Base-by-base conservation (phyloP, 2,113 vertebrate genomes). In the Trinectes maculatus region DNA sequence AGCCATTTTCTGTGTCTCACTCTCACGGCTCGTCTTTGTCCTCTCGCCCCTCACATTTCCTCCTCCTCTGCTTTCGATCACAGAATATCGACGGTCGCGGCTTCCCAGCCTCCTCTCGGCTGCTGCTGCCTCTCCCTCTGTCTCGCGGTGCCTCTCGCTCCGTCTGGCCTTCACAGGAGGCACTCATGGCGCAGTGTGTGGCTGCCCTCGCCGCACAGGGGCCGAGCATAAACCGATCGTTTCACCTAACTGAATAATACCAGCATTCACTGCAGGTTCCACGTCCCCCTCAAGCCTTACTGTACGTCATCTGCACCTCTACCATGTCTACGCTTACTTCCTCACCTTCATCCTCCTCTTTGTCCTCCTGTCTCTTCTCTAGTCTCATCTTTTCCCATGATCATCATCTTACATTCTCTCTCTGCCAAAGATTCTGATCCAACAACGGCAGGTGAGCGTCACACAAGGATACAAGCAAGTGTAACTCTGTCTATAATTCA, bases 151-250 rank as follows among this genome's bases (percentile, higher is more conserved):
- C 52, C n/a, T 55, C 39, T 49, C 15, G 0, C 56, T 26, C 25
- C 55, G 72, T 77, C 67, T 42, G 64, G 77, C 83, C 84, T 77
- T 82, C 71, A 60, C 68, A 12, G 84, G 88, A 83, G 83, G 77
- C 82, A 85, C 78, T 89, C 74, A 78, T 8, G 63, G 79, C 83
- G 9, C 85, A 86, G 88, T 83, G 79, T 87, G 85, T 66, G 74
- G 66, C 82, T 71, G 78, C 78, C 73, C 72, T 79, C 73, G n/a
- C 78, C 29, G 28, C 75, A 71, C 67, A 58, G 74, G 80, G 63
- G 77, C 75, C 61, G 26, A 54, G 70, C 63, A 65, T 40, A 65
- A 83, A 87, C 75, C 77, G 19, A 86, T 85, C 71, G 61, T 89
- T 89, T 85, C 73, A 57, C 62, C 66, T 70, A 73, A 82, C 83